Conservation (phyloP, 2,113 vertebrate species). For the Ivindomyrus marchei region DNA sequence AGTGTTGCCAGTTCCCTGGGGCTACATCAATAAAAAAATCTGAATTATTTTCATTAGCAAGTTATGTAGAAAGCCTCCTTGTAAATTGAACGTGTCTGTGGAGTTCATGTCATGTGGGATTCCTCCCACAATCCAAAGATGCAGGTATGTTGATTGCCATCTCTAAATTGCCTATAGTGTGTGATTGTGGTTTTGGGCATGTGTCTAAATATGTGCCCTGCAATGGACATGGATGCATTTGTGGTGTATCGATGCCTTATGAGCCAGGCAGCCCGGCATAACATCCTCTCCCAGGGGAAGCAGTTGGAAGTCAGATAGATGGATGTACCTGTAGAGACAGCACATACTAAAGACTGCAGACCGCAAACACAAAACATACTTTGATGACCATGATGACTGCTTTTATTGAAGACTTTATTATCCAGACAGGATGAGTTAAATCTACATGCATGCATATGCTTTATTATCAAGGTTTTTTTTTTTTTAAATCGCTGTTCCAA, state of each 20-base stretch:
- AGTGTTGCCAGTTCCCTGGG: neutral
- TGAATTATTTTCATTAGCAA: neutral
- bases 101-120: neutral
- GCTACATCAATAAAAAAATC: neutral
- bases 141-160: neutral
- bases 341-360: neutral
- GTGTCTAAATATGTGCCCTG: neutral
- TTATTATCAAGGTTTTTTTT: neutral
- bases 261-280: neutral
- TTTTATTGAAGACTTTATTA: neutral
- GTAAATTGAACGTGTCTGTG: neutral
- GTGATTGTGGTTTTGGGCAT: neutral
- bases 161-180: neutral
- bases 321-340: neutral
- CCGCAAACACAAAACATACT: neutral
- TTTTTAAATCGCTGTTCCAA: neutral
- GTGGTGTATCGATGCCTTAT: neutral
- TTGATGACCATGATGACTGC: neutral
- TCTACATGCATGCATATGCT: neutral
- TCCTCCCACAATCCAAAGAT: neutral
- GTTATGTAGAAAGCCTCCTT: neutral
- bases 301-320: neutral
- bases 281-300: neutral
- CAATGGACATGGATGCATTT: neutral
- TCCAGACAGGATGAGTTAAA: neutral